phyloP scores from a whole-genome alignment of 2,888 invertebrate genomes.

The Strigamia transsilvanica region DNA sequence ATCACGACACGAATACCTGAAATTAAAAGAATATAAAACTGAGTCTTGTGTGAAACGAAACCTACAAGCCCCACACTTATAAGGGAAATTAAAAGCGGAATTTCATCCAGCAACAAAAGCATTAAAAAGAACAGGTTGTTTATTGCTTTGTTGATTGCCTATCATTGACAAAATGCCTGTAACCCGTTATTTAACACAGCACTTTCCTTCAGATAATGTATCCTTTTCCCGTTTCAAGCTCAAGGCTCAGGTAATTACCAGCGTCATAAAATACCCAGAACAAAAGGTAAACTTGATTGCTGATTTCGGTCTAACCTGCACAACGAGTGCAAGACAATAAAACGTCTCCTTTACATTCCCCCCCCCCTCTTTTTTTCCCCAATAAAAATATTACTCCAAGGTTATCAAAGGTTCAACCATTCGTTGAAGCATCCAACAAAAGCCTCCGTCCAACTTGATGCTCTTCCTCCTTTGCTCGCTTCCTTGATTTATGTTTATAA shows the following conservation, averaged over 20 bases:
- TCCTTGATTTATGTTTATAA: conserved; percentile 30
- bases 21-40: too few relatives aligned
- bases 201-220: not conserved
- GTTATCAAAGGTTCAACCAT: conserved; percentile 2
- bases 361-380: not conserved
- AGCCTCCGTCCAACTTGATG: not conserved
- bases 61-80: not conserved
- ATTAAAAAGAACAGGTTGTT: not conserved
- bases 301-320: conserved; percentile 18
- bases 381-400: conserved; percentile 23
- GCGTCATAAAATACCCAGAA: conserved; percentile 1
- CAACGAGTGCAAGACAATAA: conserved; percentile 13
- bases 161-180: conserved; percentile 17
- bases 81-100: not conserved
- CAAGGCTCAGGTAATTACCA: conserved; percentile 23
- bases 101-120: conserved; percentile 12
- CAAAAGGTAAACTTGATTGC: conserved; percentile 30
- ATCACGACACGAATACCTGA: too few relatives aligned
- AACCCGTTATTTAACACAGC: conserved; percentile 15
- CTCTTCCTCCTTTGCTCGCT: conserved; percentile 11
- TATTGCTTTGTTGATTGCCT: conserved; percentile 26
- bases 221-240: conserved; percentile 30
- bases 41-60: not conserved
- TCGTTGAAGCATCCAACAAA: conserved; percentile 30
- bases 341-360: conserved; percentile 23